These are phyloP conservation scores for Scolopax bukidnonensis DNA, from an alignment of 2,797 vertebrate species.

Conservation along the genomic window DNA sequence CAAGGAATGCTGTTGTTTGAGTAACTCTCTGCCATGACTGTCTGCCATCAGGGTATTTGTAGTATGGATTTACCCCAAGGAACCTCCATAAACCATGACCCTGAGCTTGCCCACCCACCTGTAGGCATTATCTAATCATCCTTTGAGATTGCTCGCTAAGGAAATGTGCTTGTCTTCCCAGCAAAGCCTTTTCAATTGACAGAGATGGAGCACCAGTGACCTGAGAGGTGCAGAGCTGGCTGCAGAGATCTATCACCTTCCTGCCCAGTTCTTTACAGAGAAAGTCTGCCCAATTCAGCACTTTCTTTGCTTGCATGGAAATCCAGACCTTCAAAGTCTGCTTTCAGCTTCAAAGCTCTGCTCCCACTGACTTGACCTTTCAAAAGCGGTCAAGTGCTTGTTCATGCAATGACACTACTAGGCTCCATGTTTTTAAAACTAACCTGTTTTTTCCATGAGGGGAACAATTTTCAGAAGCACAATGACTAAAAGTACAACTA, in stretches of 20 bases:
- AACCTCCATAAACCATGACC: neutral
- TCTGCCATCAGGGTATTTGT: neutral
- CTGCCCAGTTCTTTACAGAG: fast-evolving
- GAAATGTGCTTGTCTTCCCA: neutral
- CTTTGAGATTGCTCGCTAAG: neutral
- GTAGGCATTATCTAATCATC: neutral
- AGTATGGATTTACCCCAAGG: neutral
- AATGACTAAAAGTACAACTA: neutral
- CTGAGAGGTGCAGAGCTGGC: neutral
- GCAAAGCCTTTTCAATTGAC: neutral
- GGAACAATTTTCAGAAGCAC: neutral
- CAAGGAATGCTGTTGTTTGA: neutral
- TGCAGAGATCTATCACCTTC: neutral
- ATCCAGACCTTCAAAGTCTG: neutral
- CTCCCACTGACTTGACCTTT: neutral
- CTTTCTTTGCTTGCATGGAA: neutral
- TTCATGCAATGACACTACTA: fast-evolving
- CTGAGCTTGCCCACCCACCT: neutral
- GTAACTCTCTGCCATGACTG: neutral
- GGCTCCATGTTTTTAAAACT: neutral
- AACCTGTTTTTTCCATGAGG: neutral
- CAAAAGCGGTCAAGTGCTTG: neutral
- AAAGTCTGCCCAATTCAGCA: neutral
- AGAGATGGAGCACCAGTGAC: neutral
- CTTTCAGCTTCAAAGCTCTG: neutral